Base-by-base conservation (phyloP, 2,113 vertebrate species). In the Tragulus kanchil region DNA sequence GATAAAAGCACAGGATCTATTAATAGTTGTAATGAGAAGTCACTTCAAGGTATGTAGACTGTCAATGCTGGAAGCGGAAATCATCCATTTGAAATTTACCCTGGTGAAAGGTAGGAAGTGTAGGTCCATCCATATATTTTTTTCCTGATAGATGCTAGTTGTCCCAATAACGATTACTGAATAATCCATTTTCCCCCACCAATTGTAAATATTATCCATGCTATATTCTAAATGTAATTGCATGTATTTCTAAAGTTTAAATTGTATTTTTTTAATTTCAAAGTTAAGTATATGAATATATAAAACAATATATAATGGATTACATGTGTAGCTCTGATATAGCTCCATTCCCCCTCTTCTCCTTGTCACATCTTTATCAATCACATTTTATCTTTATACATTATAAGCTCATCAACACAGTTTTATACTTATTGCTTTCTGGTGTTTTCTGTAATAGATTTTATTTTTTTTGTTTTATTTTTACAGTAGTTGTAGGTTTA, bases 391-490 rank as follows among this genome's bases (percentile, higher is more conserved):
- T 89, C 26, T 85, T 89, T 89, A 73, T 13, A 54, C 26, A 82
- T 93, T 73, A 48, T 62, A 85, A 67, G 9, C 8, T 13, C 42
- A 36, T 90, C 25, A 73, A 45, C 9, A 45, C 36, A 50, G 54
- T 79, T 85, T 89, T 82, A 58, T 67, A 95, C 75, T 26, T 75
- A 75, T n/a, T 77, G 59, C 19, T 97, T 67, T 86, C 75, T 36
- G 25, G 21, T 69, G 17, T 88, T 92, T 65, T 15, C 81, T 75
- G 90, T 45, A 54, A 42, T 77, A 48, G 19, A 50, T 31, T 58
- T 75, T 75, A 36, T 71, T 36, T 36, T 36, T 36, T 36, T 36
- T 36, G 36, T 31, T 58, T 75, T 75, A 36, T 71, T 78, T 87
- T 96, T 67, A 82, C 62, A 75, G 26, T 8, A 67, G 62, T 28